Evolutionary conservation across 2,888 invertebrate genomes (phyloP).

Genomic region (Phymatocera aterrima): DNA sequence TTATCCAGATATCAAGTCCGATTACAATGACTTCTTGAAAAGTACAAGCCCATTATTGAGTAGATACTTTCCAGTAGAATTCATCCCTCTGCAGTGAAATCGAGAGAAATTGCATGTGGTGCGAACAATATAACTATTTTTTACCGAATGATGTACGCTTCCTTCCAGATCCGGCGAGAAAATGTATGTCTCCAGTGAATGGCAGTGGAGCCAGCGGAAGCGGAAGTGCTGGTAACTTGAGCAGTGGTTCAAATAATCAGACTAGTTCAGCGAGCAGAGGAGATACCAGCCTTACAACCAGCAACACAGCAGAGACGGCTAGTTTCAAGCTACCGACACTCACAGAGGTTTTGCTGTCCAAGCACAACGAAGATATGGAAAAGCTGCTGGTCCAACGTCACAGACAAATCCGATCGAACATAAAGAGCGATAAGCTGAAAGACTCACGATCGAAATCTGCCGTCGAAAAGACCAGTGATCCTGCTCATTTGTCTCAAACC

Average conservation of each 20-base stretch:
- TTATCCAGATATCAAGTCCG: neutral
- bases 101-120: too few relatives aligned
- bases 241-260: conserved; percentile 78
- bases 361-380: conserved; percentile 90
- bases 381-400: conserved; percentile 85
- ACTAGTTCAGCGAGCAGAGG: conserved; percentile 75
- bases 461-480: conserved; percentile 71
- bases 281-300: conserved; percentile 75
- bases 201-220: conserved; percentile 77
- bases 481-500: conserved; percentile 65
- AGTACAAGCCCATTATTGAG: neutral
- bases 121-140: too few relatives aligned
- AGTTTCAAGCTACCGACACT: conserved; percentile 76
- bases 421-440: conserved; percentile 75
- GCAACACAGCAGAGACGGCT: conserved; percentile 63
- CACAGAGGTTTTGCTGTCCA: conserved; percentile 79
- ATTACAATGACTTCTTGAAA: neutral
- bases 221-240: conserved; percentile 79
- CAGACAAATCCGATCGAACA: conserved; percentile 78
- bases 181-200: conserved; percentile 75
- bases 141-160: too few relatives aligned
- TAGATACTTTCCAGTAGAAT: neutral
- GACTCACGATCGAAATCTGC: conserved; percentile 75
- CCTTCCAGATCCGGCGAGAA: conserved; percentile 63
- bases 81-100: too few relatives aligned